Evolutionary conservation across 2,888 invertebrate species (phyloP).

Genomic region (Toxonevra muliebris): DNA sequence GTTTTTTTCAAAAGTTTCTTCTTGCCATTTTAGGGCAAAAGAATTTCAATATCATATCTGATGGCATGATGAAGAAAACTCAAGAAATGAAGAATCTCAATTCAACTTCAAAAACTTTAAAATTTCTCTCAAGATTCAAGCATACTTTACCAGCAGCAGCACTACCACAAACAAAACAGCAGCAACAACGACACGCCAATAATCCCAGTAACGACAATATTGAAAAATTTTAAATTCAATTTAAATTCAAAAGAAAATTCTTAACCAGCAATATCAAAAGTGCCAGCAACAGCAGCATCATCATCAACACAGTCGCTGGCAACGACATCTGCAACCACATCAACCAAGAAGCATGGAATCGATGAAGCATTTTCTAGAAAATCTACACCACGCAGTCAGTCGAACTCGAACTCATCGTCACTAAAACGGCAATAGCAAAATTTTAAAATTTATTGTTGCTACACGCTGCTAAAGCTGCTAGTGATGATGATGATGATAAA

Average conservation of each 20-base stretch:
- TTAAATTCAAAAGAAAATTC: conserved; percentile 26
- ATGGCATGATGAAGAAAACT: conserved; percentile 31
- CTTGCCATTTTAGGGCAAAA: conserved; percentile 35
- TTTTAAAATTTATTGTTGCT: neutral
- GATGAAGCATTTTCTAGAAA: conserved; percentile 1
- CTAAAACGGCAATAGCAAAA: neutral
- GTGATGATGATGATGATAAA: neutral
- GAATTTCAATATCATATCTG: conserved; percentile 35
- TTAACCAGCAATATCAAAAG: conserved; percentile 7
- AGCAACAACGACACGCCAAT: neutral
- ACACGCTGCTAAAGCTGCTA: neutral
- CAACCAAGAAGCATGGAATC: conserved; percentile 32
- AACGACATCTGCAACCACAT: conserved; percentile 19
- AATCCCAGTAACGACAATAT: conserved; percentile 13
- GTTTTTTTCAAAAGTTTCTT: conserved; percentile 25
- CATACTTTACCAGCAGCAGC: conserved; percentile 11
- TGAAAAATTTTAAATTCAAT: conserved; percentile 20
- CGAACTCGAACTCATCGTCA: neutral
- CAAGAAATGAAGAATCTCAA: conserved; percentile 5
- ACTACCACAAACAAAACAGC: conserved; percentile 8
- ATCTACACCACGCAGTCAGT: too few species aligned
- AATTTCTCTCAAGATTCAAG: conserved; percentile 13
- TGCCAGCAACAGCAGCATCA: neutral
- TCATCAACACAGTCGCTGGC: neutral
- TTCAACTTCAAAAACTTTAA: neutral